These are phyloP conservation scores for Nipponia nippon DNA, from an alignment of 2,113 vertebrate species.

Conservation along the genomic window DNA sequence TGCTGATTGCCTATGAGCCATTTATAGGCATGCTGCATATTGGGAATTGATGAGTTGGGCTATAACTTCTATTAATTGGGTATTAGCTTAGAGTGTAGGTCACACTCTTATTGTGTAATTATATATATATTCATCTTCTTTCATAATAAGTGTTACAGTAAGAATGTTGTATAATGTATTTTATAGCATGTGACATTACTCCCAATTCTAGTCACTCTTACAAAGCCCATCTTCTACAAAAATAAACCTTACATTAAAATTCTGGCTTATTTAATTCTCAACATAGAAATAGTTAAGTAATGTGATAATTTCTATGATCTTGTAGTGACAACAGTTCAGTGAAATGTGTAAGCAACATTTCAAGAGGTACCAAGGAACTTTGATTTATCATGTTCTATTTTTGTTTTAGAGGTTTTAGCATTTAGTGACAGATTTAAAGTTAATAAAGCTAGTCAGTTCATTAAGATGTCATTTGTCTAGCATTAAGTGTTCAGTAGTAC, in stretches of 20 bases:
- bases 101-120: neutral
- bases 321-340: neutral
- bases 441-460: neutral
- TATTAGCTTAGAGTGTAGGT: neutral
- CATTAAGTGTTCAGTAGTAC: neutral
- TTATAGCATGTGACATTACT: neutral
- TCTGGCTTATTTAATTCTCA: neutral
- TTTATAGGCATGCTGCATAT: neutral
- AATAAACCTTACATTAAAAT: neutral
- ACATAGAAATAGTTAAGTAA: neutral
- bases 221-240: rapidly evolving
- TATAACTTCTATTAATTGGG: neutral
- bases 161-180: neutral
- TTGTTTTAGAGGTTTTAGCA: neutral
- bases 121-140: neutral
- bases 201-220: neutral
- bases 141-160: neutral
- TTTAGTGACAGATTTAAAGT: neutral
- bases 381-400: neutral
- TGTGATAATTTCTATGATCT: neutral
- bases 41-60: neutral
- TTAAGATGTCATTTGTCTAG: neutral
- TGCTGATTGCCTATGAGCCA: neutral
- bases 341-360: neutral
- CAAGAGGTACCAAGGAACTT: neutral